Evolutionary conservation across 2,888 invertebrate species (phyloP), one percentile per base, ranked within the genome.

Genomic region (Watsonalla cultraria): DNA sequence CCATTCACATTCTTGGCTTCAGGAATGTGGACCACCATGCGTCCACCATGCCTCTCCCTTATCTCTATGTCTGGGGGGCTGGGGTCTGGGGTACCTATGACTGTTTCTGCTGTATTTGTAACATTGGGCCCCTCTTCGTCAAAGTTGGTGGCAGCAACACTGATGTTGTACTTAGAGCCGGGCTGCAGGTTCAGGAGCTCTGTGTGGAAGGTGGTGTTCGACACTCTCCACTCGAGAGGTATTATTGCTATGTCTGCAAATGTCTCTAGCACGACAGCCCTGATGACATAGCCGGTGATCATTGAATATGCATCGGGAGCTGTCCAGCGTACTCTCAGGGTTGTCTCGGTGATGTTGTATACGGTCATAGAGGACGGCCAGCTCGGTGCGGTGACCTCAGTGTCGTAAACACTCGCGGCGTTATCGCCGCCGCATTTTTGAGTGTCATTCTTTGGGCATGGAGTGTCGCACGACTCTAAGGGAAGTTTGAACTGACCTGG

Each of bases 1-100:
- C 97, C 97, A 74, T 95, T 95, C 47, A 94, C 92, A 79, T 96
- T 95, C 51, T 86, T 90, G 0, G 94, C 93, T 60, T 94, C 92
- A 8, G 93, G 91, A 37, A 97, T 90, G 62, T 92, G 91, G 6
- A 97, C 91, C 0, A 92, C 91, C 72, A 96, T 93, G 52, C 92
- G 92, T 9, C 92, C 91, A 7, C 93, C 92, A 14, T 91, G 92
- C 57, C 92, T 92, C 49, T 92, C 92, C 9, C 94, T 65, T 14
- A 97, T 90, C 68, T 89, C 86, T 33, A 97, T 96, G 53, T 92
- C 90, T 0, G 90, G 87, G 2, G 97, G 97, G 55, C 92, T 92
- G 0, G 96, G 95, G 58, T 93, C 93, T 33, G 94, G 94, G 54
- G 90, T 90, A 42, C 94, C 95, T 50, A 97, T 94, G 52, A 92